phyloP scores from a whole-genome alignment of 2,797 vertebrate species.

The Phrynocephalus forsythii region DNA sequence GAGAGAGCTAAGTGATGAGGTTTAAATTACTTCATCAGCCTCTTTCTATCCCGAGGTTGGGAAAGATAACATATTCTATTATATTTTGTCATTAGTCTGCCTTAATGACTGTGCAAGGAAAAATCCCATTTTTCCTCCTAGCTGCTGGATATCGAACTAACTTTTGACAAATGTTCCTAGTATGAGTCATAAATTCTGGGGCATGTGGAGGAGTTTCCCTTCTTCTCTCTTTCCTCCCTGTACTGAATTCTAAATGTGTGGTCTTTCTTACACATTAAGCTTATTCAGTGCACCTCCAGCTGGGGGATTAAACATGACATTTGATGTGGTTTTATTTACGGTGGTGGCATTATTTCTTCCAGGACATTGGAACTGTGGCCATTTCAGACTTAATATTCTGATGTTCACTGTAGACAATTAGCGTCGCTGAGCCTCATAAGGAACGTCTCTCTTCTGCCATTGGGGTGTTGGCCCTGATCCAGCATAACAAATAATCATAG shows the following conservation, averaged over 20 bases:
- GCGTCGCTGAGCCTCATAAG: background rate
- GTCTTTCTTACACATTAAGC: background rate
- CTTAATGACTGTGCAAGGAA: conserved; percentile 25
- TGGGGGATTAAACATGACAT: background rate
- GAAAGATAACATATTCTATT: conserved; percentile 17
- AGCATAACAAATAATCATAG: background rate
- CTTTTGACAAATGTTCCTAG: conserved; percentile 9
- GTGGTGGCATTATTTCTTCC: background rate
- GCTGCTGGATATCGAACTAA: conserved; percentile 22
- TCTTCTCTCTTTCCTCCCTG: background rate
- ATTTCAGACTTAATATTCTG: background rate
- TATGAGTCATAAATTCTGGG: conserved; percentile 29
- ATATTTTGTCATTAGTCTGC: conserved; percentile 21
- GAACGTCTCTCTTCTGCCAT: background rate
- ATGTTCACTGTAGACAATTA: background rate
- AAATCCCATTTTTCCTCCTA: background rate
- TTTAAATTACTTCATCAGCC: conserved; percentile 29
- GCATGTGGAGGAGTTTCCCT: too few species aligned
- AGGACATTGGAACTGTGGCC: background rate
- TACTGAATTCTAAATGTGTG: background rate
- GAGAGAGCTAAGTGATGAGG: conserved; percentile 4
- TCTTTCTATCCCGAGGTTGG: background rate
- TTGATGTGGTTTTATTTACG: background rate
- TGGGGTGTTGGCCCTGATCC: too few species aligned
- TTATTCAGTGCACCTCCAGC: background rate